Evolutionary conservation across 2,797 vertebrate species (phyloP).

Genomic region (Phrynocephalus guinanensis): DNA sequence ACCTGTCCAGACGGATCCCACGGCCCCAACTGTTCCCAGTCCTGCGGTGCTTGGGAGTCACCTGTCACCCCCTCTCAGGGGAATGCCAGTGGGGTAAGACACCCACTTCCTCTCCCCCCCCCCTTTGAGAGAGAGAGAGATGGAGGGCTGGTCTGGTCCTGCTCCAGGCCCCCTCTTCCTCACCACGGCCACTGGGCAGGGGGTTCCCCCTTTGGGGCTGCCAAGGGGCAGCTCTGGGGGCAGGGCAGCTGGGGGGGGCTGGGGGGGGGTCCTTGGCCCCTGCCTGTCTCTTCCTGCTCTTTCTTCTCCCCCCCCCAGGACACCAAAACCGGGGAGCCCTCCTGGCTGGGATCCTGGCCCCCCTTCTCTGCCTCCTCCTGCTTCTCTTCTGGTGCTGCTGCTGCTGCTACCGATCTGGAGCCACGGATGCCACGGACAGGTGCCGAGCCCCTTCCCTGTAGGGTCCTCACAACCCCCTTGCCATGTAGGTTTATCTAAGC

Average conservation of each 20-base stretch:
- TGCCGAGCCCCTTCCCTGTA: no score
- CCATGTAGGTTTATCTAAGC: no score
- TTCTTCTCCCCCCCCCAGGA: slow-evolving; percentile 51
- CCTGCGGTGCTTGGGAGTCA: slow-evolving; percentile 84
- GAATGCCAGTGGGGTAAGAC: slow-evolving; percentile 84
- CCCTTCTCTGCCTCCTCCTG: slow-evolving; percentile 86
- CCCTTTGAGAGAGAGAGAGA: no score
- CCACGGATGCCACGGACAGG: slow-evolving; percentile 62
- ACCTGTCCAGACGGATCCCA: slow-evolving; percentile 86
- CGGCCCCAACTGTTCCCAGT: slow-evolving; percentile 88
- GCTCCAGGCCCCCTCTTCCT: not conserved
- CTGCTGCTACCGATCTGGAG: slow-evolving; percentile 81
- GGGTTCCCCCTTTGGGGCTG: not conserved
- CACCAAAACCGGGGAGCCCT: slow-evolving; percentile 74
- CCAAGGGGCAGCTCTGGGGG: not conserved
- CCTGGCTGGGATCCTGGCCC: slow-evolving; percentile 82
- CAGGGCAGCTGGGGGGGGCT: not conserved
- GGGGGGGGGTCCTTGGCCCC: not conserved
- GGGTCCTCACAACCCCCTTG: no score
- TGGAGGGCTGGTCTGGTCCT: not conserved
- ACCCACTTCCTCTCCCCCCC: not conserved
- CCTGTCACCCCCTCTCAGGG: slow-evolving; percentile 83
- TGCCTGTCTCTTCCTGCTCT: rapidly evolving
- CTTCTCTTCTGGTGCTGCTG: slow-evolving; percentile 72
- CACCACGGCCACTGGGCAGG: not conserved